phyloP scores from a whole-genome alignment of 2,113 vertebrate genomes.

The Bambusicola thoracicus region DNA sequence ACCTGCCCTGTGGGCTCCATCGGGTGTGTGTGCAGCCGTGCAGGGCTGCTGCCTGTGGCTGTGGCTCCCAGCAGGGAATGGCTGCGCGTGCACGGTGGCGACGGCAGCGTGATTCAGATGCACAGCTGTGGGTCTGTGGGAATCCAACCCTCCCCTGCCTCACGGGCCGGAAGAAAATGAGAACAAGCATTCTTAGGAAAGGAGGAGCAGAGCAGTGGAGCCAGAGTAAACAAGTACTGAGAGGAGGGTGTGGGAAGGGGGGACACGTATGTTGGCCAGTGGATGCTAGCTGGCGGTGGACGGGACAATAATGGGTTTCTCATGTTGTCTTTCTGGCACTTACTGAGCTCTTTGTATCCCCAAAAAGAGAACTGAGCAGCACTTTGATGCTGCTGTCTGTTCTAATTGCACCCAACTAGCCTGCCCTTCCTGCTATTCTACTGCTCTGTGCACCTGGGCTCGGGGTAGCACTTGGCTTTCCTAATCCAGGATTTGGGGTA shows the following conservation, averaged over 20 bases:
- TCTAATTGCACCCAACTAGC: not conserved
- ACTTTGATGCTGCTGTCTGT: not conserved
- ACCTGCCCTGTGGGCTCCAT: not conserved
- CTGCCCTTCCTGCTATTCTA: not conserved
- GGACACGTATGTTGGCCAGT: not conserved
- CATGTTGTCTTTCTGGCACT: not conserved
- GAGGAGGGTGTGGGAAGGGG: conserved; percentile 49
- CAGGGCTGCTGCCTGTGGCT: not conserved
- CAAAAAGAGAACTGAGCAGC: fast-evolving
- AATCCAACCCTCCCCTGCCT: conserved; percentile 47
- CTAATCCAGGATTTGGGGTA: fast-evolving
- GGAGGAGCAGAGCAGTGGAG: conserved; percentile 53
- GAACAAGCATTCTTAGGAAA: conserved; percentile 52
- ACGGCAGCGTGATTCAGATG: conserved; percentile 32
- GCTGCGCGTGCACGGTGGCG: not conserved
- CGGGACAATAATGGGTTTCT: not conserved
- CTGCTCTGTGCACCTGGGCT: not conserved
- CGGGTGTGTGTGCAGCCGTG: not conserved
- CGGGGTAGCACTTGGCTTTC: not conserved
- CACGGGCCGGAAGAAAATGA: conserved; percentile 60
- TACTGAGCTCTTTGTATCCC: fast-evolving
- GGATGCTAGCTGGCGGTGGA: not conserved
- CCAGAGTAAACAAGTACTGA: conserved; percentile 62
- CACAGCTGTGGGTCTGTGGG: conserved; percentile 66
- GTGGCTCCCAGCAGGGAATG: not conserved